Conservation (phyloP, 2,797 vertebrate genomes). For the Falco biarmicus region DNA sequence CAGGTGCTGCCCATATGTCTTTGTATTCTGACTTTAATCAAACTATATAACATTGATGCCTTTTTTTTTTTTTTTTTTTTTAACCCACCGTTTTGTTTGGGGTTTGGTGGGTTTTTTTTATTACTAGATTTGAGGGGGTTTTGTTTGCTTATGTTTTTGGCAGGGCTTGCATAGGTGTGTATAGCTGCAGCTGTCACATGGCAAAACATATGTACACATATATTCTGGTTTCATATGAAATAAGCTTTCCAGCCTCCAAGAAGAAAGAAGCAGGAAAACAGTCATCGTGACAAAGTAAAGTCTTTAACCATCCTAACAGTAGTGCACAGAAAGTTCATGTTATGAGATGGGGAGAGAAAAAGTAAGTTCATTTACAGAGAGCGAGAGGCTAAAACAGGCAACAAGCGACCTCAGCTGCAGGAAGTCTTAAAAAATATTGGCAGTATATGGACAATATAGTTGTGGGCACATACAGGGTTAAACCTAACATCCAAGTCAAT, state of each 20-base stretch:
- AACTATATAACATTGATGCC: neutral
- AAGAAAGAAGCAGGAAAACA: neutral
- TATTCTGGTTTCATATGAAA: neutral
- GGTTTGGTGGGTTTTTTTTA: neutral
- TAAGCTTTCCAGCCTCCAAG: neutral
- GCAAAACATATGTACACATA: neutral
- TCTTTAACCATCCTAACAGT: neutral
- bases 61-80: neutral
- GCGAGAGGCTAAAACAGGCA: neutral
- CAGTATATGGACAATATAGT: neutral
- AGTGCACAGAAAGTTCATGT: neutral
- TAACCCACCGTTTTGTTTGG: neutral
- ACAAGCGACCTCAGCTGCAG: neutral
- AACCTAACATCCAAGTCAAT: neutral
- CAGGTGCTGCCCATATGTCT: conserved; percentile 40
- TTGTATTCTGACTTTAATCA: conserved; percentile 2
- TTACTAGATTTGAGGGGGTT: neutral
- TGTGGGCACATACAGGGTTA: neutral
- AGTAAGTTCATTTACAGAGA: neutral
- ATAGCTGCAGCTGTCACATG: neutral
- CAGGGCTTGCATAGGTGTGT: neutral
- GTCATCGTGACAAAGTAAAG: neutral
- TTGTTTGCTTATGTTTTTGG: neutral
- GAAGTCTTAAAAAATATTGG: neutral
- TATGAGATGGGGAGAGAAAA: neutral